These are phyloP conservation scores for Tachysurus vachellii DNA, from an alignment of 2,113 vertebrate species.

Conservation along the genomic window DNA sequence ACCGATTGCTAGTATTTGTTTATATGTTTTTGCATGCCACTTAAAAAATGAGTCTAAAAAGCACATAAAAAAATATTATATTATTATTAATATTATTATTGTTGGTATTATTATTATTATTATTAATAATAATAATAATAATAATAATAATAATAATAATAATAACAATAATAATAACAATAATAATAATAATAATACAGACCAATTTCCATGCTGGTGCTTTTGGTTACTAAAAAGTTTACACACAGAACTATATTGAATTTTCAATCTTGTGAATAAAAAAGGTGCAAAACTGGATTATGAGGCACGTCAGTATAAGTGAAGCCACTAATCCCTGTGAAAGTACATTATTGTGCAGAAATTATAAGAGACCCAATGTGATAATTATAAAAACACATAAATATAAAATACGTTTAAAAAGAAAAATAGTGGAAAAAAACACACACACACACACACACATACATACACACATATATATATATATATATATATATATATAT, in stretches of 20 bases:
- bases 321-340: neutral
- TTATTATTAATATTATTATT: too few species aligned
- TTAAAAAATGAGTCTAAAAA: neutral
- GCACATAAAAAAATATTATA: too few species aligned
- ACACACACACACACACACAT: neutral
- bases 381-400: constrained; percentile 11
- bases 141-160: neutral
- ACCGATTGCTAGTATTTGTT: neutral
- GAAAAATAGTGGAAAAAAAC: neutral
- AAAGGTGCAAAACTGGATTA: constrained; percentile 19
- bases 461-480: too few species aligned
- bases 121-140: too few species aligned
- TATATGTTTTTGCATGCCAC: neutral
- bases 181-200: too few species aligned
- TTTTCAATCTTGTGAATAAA: neutral
- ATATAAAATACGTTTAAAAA: constrained; percentile 23
- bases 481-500: too few species aligned
- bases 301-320: neutral
- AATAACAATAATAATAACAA: neutral
- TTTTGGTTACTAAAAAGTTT: neutral
- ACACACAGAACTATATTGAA: constrained; percentile 2
- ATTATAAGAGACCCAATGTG: neutral
- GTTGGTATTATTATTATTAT: too few species aligned
- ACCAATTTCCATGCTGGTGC: neutral
- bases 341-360: constrained; percentile 11